A percentile compares a stretch with the other conserved stretches of the same genome.
Conservation (phyloP, 2,888 invertebrate species). For the Diaprepes abbreviatus region DNA sequence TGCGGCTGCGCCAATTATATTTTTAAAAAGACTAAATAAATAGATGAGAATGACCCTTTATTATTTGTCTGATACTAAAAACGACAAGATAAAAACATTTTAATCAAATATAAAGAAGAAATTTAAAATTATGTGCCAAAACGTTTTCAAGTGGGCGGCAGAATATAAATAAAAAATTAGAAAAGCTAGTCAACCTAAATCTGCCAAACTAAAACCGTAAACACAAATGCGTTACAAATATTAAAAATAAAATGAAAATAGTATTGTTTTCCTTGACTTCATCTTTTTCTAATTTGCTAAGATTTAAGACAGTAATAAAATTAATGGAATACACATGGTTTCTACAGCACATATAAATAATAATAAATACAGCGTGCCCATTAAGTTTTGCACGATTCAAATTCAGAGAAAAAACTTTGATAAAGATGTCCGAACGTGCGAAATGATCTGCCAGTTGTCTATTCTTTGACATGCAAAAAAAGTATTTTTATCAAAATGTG, state of each 20-base stretch:
- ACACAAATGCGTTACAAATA: background rate
- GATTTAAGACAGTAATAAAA: too few species aligned
- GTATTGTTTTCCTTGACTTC: background rate
- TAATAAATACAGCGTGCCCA: too few species aligned
- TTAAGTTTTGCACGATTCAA: too few species aligned
- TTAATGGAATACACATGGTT: too few species aligned
- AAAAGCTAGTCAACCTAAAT: constrained; percentile 11
- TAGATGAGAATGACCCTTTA: background rate
- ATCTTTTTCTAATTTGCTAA: background rate
- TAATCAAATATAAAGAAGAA: background rate
- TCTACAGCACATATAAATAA: too few species aligned
- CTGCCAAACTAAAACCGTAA: background rate
- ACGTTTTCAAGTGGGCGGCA: background rate
- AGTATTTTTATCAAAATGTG: too few species aligned
- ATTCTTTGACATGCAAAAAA: too few species aligned
- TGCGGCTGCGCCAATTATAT: too few species aligned
- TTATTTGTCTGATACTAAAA: background rate
- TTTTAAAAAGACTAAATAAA: background rate
- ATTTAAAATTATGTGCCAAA: constrained; percentile 5
- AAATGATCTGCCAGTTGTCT: too few species aligned
- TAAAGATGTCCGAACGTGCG: too few species aligned
- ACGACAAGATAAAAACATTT: background rate
- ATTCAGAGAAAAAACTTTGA: too few species aligned
- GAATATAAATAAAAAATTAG: constrained; percentile 8
- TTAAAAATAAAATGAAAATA: background rate